These are phyloP conservation scores for Takifugu rubripes DNA, from an alignment of 2,797 vertebrate species.

Conservation along the genomic window DNA sequence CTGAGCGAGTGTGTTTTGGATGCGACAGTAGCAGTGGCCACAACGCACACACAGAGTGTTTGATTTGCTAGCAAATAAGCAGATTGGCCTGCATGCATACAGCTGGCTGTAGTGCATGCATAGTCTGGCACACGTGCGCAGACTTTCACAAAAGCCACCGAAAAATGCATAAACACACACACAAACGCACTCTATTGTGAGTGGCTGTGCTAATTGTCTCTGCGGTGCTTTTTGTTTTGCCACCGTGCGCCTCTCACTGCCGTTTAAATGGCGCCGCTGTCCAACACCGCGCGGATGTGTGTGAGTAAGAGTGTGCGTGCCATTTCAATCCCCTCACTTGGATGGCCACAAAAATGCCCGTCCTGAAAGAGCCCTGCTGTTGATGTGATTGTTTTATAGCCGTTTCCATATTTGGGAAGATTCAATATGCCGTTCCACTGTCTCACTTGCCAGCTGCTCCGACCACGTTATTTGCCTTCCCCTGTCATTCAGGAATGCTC, in stretches of 20 bases:
- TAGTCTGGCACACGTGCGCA: conserved; percentile 19
- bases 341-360: conserved; percentile 59
- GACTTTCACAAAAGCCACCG: conserved; percentile 11
- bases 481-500: conserved; percentile 62
- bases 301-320: conserved; percentile 34
- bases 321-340: conserved; percentile 66
- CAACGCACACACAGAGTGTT: conserved; percentile 52
- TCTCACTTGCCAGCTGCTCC: conserved; percentile 52
- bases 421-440: conserved; percentile 57
- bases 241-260: conserved; percentile 48
- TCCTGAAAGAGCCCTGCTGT: conserved; percentile 66
- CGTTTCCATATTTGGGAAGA: conserved; percentile 68
- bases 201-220: conserved; percentile 61
- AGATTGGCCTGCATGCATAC: conserved; percentile 34
- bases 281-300: conserved; percentile 19
- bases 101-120: conserved; percentile 25
- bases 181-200: conserved; percentile 32
- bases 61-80: conserved; percentile 60
- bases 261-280: conserved; percentile 65
- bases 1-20: conserved; percentile 14
- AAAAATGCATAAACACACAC: background rate
- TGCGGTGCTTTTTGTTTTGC: conserved; percentile 56
- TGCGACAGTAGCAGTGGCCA: conserved; percentile 25
- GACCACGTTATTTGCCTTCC: conserved; percentile 55
- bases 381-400: conserved; percentile 66